Evolutionary conservation across 2,113 vertebrate genomes (phyloP).

Genomic region (Eurystomus gularis): DNA sequence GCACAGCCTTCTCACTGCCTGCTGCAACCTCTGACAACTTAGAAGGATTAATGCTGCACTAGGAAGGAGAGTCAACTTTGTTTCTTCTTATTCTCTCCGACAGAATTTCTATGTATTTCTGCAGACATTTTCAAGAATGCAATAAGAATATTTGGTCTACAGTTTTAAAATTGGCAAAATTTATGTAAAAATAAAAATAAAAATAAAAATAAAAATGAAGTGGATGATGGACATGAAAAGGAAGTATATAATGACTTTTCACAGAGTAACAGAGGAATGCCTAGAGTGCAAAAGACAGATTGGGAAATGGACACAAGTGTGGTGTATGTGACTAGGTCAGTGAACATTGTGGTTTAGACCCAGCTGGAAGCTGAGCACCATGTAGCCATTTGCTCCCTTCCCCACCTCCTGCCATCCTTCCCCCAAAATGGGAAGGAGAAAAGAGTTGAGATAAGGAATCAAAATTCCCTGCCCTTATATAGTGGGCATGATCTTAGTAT

Average conservation of each 20-base stretch:
- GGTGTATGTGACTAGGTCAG: no score
- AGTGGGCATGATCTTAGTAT: no score
- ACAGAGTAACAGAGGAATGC: no score
- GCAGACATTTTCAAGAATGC: background rate
- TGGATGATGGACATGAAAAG: background rate
- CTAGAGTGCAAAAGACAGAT: no score
- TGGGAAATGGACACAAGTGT: no score
- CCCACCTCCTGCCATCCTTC: no score
- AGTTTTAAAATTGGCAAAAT: background rate
- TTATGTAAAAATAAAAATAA: background rate
- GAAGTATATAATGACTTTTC: background rate
- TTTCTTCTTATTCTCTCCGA: background rate
- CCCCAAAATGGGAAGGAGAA: no score
- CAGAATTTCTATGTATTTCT: background rate
- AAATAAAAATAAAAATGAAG: background rate
- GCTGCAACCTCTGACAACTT: background rate
- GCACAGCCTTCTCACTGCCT: background rate
- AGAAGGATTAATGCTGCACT: background rate
- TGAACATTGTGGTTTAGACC: no score
- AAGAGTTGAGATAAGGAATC: no score
- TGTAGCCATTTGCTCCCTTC: no score
- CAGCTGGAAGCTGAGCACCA: no score
- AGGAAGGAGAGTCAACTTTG: background rate
- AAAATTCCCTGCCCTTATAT: no score
- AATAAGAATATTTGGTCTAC: background rate